Conservation (phyloP, 2,888 invertebrate species). For the Conus canariensis region DNA sequence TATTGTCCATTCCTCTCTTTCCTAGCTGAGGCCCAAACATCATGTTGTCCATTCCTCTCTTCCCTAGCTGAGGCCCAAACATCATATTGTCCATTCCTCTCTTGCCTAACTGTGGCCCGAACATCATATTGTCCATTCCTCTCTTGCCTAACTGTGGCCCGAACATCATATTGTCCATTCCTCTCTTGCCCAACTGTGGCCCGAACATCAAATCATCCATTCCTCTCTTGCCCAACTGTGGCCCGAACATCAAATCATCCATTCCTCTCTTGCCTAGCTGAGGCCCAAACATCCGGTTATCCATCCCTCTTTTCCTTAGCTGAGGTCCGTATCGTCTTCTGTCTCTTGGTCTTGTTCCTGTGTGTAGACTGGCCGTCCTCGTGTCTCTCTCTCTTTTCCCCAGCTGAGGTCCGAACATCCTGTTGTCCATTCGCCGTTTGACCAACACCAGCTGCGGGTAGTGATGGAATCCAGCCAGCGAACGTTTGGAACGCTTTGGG, state of each 20-base stretch:
- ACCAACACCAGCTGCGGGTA: neutral
- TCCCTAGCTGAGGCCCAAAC: constrained; percentile 11
- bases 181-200: neutral
- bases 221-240: neutral
- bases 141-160: constrained; percentile 9
- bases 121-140: neutral
- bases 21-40: neutral
- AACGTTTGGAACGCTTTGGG: neutral
- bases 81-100: constrained; percentile 22
- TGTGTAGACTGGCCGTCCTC: neutral
- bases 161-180: neutral
- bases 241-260: neutral
- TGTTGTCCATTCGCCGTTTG: neutral
- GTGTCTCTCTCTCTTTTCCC: neutral
- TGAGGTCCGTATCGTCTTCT: neutral
- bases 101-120: neutral
- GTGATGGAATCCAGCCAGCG: neutral
- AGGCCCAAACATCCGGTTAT: neutral
- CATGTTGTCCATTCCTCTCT: constrained; percentile 15
- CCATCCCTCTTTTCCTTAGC: constrained; percentile 14
- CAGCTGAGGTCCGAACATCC: neutral
- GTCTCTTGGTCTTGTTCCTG: neutral
- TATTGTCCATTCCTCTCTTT: constrained; percentile 29
- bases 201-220: neutral
- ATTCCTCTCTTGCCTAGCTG: neutral